phyloP scores from a whole-genome alignment of 2,113 vertebrate genomes.

The Hydropotes inermis region DNA sequence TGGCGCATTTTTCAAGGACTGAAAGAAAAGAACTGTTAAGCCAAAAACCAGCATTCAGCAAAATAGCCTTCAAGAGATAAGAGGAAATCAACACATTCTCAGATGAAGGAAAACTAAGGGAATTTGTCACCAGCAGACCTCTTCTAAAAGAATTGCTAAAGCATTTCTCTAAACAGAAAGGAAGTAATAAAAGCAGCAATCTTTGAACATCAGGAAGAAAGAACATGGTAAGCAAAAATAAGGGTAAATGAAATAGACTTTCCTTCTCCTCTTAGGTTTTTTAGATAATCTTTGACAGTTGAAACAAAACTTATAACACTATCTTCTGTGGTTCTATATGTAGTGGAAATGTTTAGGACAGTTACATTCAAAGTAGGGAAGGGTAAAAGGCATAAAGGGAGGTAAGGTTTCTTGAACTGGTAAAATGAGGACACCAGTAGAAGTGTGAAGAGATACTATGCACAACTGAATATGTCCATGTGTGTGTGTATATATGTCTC shows the following conservation, averaged over 20 bases:
- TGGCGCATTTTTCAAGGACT: not conserved
- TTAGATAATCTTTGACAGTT: not conserved
- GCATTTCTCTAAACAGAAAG: not conserved
- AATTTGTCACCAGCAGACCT: not conserved
- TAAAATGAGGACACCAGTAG: not conserved
- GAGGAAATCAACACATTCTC: not conserved
- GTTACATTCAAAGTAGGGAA: not conserved
- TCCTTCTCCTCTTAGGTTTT: not conserved
- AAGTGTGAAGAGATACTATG: not conserved
- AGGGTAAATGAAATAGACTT: not conserved
- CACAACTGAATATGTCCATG: not conserved
- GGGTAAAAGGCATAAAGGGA: not conserved
- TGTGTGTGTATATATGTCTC: not conserved
- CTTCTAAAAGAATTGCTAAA: not conserved
- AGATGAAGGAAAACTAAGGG: not conserved
- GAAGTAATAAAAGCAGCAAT: not conserved
- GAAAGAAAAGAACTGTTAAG: not conserved
- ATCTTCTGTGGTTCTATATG: not conserved
- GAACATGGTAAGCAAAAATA: not conserved
- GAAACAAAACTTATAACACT: not conserved
- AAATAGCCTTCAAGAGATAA: not conserved
- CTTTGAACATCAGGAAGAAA: not conserved
- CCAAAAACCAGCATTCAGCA: not conserved
- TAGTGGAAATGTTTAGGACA: not conserved
- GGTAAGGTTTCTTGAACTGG: not conserved